A percentile compares a stretch with the other conserved stretches of the same genome.
phyloP scores from a whole-genome alignment of 2,113 vertebrate species.

The Passer domesticus region DNA sequence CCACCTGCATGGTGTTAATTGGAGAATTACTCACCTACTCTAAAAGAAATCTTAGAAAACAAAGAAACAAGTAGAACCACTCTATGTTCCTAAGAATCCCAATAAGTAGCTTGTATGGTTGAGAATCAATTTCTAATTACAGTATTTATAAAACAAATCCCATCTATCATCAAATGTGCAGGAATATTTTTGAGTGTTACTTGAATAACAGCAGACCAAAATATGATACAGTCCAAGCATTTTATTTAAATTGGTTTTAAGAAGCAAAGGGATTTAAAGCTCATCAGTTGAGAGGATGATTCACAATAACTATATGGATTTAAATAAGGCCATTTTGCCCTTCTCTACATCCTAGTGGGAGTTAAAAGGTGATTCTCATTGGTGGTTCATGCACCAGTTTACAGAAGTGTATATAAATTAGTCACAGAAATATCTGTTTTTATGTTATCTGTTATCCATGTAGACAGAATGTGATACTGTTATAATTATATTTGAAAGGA shows the following conservation, averaged over 20 bases:
- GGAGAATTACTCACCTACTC: neutral
- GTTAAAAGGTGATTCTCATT: neutral
- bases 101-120: neutral
- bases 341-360: neutral
- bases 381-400: neutral
- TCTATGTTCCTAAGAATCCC: neutral
- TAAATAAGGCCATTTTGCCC: neutral
- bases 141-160: neutral
- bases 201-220: neutral
- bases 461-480: neutral
- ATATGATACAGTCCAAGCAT: too few relatives aligned
- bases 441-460: neutral
- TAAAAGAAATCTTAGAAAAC: neutral
- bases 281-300: neutral
- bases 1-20: neutral
- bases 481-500: neutral
- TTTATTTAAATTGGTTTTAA: neutral
- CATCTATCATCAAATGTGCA: neutral
- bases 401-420: neutral
- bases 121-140: neutral
- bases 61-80: neutral
- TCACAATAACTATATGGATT: neutral
- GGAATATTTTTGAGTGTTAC: neutral
- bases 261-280: neutral
- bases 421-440: neutral